Evolutionary conservation across 2,797 vertebrate species (phyloP).

Genomic region (Threskiornis aethiopicus): DNA sequence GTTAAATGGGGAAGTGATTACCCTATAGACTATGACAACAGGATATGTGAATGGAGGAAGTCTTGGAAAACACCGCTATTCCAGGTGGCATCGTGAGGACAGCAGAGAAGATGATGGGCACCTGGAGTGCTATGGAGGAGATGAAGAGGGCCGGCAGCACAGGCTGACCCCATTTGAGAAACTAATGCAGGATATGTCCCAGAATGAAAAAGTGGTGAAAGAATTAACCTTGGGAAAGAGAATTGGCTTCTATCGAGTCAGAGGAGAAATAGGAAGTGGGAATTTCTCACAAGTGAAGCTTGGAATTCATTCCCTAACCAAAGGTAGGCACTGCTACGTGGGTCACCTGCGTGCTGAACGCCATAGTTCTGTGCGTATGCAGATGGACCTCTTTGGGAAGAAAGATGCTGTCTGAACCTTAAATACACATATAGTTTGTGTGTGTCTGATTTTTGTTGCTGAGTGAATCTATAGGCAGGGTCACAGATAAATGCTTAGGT

Average conservation of each 20-base stretch:
- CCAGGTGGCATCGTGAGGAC: constrained; percentile 83
- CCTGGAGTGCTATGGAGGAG: constrained; percentile 67
- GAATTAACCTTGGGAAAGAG: constrained; percentile 93
- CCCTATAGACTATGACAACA: constrained; percentile 86
- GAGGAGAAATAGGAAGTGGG: constrained; percentile 94
- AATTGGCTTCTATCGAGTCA: constrained; percentile 93
- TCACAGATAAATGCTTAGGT: background rate
- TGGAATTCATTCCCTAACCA: constrained; percentile 93
- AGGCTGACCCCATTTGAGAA: constrained; percentile 90
- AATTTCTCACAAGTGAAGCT: constrained; percentile 98
- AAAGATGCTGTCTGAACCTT: background rate
- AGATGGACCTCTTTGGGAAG: background rate
- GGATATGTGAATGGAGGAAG: constrained; percentile 80
- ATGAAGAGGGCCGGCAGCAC: constrained; percentile 76
- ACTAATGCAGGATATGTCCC: constrained; percentile 92
- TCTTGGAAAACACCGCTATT: constrained; percentile 70
- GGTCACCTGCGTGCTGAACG: background rate
- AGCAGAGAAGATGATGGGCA: constrained; percentile 81
- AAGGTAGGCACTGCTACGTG: constrained; percentile 80
- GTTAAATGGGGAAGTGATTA: constrained; percentile 62
- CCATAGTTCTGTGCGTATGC: background rate
- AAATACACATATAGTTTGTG: background rate
- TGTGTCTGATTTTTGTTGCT: background rate
- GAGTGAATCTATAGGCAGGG: background rate
- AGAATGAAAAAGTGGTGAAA: constrained; percentile 91